phyloP scores from a whole-genome alignment of 2,888 invertebrate genomes.

The Gymnosoma rotundatum region DNA sequence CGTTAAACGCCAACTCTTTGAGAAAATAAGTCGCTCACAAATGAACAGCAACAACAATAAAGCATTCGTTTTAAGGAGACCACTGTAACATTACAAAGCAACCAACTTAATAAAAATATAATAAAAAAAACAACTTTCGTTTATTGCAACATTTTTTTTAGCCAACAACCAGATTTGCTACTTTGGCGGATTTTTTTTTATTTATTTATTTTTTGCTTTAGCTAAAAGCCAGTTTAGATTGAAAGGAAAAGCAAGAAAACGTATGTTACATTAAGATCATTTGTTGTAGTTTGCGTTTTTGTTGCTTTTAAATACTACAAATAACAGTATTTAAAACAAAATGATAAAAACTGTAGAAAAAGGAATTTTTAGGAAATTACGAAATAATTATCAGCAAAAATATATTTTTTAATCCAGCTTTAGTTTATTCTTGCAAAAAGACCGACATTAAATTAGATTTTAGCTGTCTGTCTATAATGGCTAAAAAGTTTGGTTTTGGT shows the following conservation, averaged over 20 bases:
- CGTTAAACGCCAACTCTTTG: constrained; percentile 65
- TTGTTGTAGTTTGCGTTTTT: constrained; percentile 21
- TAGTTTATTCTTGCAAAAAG: too few relatives aligned
- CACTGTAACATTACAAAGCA: constrained; percentile 41
- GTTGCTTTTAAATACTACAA: background rate
- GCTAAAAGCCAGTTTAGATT: constrained; percentile 63
- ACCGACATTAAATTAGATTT: too few relatives aligned
- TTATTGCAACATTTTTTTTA: constrained; percentile 66
- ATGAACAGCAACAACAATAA: constrained; percentile 25
- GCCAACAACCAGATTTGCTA: constrained; percentile 62
- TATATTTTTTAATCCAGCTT: background rate
- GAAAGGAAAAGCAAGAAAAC: constrained; percentile 62
- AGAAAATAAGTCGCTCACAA: constrained; percentile 21
- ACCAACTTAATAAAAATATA: constrained; percentile 12
- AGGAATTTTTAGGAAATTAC: background rate
- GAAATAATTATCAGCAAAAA: background rate
- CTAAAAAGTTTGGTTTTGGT: too few relatives aligned
- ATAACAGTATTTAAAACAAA: background rate
- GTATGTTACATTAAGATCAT: constrained; percentile 37
- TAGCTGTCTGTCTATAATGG: too few relatives aligned
- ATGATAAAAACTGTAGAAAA: background rate
- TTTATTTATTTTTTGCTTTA: constrained; percentile 1
- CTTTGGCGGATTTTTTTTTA: constrained; percentile 47
- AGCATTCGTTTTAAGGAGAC: constrained; percentile 59
- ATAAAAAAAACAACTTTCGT: constrained; percentile 69